phyloP scores from a whole-genome alignment of 2,888 invertebrate genomes.

The Aquatica leii region DNA sequence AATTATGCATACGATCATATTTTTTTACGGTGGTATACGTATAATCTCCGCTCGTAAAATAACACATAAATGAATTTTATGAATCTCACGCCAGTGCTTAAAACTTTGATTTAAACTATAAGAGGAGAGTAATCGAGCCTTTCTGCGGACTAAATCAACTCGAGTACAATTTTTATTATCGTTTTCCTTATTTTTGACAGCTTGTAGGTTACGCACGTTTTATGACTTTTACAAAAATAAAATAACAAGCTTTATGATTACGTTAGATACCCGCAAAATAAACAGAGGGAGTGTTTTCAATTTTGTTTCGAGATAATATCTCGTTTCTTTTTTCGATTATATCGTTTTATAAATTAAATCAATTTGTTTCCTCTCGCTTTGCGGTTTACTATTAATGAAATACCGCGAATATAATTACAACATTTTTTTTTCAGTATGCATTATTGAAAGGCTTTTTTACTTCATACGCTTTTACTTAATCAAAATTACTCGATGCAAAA shows the following conservation, averaged over 20 bases:
- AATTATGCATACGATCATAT: slow-evolving; percentile 13
- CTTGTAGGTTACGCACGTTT: slow-evolving; percentile 22
- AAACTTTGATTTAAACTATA: slow-evolving; percentile 13
- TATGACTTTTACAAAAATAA: slow-evolving; percentile 21
- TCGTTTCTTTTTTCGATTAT: too few species aligned
- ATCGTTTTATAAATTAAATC: too few species aligned
- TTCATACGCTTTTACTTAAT: too few species aligned
- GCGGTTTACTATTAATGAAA: too few species aligned
- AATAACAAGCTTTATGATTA: slow-evolving; percentile 19
- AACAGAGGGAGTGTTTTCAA: slow-evolving; percentile 18
- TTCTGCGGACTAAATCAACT: slow-evolving; percentile 15
- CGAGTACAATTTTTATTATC: slow-evolving; percentile 18
- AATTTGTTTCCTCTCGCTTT: too few species aligned
- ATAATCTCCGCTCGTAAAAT: slow-evolving; percentile 13
- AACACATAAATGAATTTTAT: slow-evolving; percentile 13
- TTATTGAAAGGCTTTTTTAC: too few species aligned
- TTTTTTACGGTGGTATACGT: slow-evolving; percentile 12
- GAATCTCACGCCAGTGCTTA: slow-evolving; percentile 11
- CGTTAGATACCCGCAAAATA: slow-evolving; percentile 17
- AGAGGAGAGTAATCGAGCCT: slow-evolving; percentile 12
- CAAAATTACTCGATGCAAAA: too few species aligned
- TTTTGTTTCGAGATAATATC: slow-evolving; percentile 10
- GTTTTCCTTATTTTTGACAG: slow-evolving; percentile 21
- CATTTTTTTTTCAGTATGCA: too few species aligned
- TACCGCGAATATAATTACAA: too few species aligned